Conservation (phyloP, 2,888 invertebrate genomes). For the Dorcus parallelipipedus region DNA sequence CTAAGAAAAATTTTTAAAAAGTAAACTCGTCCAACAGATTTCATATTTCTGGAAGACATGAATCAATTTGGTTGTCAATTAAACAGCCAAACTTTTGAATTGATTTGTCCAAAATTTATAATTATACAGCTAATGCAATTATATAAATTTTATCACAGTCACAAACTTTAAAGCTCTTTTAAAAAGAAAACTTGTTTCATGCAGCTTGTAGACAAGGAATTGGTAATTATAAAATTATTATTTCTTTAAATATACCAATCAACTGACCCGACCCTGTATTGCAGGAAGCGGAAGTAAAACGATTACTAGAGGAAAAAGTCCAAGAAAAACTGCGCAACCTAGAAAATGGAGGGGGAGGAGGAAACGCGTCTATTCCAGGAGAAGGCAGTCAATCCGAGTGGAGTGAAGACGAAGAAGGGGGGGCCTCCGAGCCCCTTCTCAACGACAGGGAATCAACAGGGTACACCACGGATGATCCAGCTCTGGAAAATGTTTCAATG, state of each 20-base stretch:
- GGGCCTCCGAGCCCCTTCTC: conserved; percentile 58
- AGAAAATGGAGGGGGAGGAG: conserved; percentile 46
- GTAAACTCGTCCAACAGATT: too few species aligned
- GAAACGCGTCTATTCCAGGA: conserved; percentile 33
- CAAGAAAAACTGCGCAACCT: conserved; percentile 43
- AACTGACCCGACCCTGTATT: background rate
- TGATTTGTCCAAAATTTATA: too few species aligned
- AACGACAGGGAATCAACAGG: conserved; percentile 66
- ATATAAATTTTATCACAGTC: too few species aligned
- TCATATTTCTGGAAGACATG: too few species aligned
- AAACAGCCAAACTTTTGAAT: too few species aligned
- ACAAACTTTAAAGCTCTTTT: too few species aligned
- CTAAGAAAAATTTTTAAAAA: too few species aligned
- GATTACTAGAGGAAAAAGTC: conserved; percentile 50
- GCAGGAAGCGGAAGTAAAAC: conserved; percentile 52
- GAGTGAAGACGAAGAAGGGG: conserved; percentile 68
- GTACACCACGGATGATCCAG: conserved; percentile 85
- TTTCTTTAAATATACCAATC: background rate
- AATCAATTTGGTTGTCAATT: too few species aligned
- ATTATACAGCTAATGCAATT: too few species aligned
- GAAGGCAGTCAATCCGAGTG: conserved; percentile 79
- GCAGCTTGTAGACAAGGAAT: conserved; percentile 45
- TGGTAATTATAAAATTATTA: conserved; percentile 36
- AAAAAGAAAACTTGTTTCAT: conserved; percentile 18
- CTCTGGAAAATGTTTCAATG: conserved; percentile 80